Evolutionary conservation across 1,140 invertebrate genomes (phyloP), one percentile per base, ranked within the genome.

Genomic region (Meloidogyne exigua): DNA sequence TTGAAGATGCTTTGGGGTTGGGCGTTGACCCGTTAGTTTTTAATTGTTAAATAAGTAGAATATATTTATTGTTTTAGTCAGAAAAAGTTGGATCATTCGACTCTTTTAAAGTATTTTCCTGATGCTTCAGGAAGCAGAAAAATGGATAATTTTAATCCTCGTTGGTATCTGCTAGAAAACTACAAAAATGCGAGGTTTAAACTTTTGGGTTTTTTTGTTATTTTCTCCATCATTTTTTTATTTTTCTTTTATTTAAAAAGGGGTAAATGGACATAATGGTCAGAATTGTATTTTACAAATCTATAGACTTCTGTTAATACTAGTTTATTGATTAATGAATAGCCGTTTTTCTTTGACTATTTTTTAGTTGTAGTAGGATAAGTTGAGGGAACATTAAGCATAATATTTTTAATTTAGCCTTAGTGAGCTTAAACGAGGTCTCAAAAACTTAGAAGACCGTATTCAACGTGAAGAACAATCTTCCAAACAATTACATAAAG

Each of bases 141-240:
- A 0, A 92, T 93, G 82, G 93, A 95, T 79, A 94, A 95, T 85
- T 99, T 99, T 89, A 92, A 93, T 77, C 92, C 96, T 23, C 92
- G 92, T 12, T 96, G 95, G 94, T 99, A 96, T 89, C 88, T 99
- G 65, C 88, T 99, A 23, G 95, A 98, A 88, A 94, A 97, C 89
- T 95, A 99, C 89, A 92, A 94, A 88, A 44, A 79, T 28, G 73
- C 85, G 11, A 79, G 70, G 87, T 87, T 12, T 67, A 23, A 26
- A 26, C 5, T 67, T 32, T 67, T 13, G 1, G 25, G 2, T 9
- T 7, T 39, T 68, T 39, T 73, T 72, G 21, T 26, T n/a, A n/a
- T n/a, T n/a, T n/a, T n/a, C n/a, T n/a, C n/a, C n/a, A n/a, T n/a
- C n/a, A n/a, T n/a, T n/a, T n/a, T n/a, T n/a, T n/a, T n/a, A n/a